phyloP scores from a whole-genome alignment of 2,113 vertebrate species.

The Centropus bengalensis region DNA sequence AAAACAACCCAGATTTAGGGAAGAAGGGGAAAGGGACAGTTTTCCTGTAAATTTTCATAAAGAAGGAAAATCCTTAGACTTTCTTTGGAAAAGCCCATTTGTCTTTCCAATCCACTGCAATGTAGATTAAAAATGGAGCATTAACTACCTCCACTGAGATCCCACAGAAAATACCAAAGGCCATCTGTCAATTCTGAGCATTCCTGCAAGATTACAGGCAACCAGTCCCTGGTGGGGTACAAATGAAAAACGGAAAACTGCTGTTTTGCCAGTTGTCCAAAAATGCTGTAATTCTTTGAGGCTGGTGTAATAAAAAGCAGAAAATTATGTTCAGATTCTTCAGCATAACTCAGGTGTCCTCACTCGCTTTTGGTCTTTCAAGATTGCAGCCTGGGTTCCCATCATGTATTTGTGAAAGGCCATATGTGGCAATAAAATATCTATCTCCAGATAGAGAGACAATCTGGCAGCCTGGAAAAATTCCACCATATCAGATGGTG shows the following conservation, averaged over 20 bases:
- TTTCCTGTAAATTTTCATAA: background rate
- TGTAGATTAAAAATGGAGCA: background rate
- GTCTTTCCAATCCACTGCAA: background rate
- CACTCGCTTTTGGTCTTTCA: background rate
- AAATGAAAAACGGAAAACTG: background rate
- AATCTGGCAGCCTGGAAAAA: background rate
- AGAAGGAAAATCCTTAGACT: background rate
- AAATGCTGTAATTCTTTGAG: background rate
- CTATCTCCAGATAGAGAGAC: background rate
- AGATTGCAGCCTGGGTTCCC: background rate
- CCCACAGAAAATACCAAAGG: background rate
- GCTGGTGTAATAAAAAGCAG: background rate
- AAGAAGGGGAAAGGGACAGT: fast-evolving
- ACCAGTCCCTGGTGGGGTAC: background rate
- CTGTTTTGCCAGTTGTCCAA: background rate
- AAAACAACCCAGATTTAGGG: background rate
- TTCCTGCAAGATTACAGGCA: background rate
- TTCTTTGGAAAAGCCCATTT: background rate
- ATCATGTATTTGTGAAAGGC: background rate
- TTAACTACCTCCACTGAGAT: background rate
- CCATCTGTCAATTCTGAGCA: background rate
- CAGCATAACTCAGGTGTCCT: background rate
- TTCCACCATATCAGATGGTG: background rate
- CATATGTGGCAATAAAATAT: background rate
- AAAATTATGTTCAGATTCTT: background rate